phyloP scores from a whole-genome alignment of 2,888 invertebrate species.

The Cremastinae sp. region DNA sequence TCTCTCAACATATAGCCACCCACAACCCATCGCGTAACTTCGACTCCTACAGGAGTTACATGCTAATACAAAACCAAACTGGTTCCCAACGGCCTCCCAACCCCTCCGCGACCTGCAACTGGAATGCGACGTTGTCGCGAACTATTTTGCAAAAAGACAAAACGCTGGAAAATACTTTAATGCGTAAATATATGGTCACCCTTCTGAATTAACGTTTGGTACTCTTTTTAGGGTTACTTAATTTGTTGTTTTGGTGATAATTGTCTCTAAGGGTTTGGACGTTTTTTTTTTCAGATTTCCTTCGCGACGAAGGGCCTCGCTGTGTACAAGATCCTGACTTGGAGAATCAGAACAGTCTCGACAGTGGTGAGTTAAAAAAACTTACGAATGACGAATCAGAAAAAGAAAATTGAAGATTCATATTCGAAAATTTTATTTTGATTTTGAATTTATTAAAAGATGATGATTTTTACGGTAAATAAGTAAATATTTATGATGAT shows the following conservation, averaged over 20 bases:
- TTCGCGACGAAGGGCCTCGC: slow-evolving; percentile 66
- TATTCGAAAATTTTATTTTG: too few relatives aligned
- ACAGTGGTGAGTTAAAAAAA: slow-evolving; percentile 71
- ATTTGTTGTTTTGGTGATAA: not conserved
- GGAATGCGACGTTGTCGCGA: slow-evolving; percentile 38
- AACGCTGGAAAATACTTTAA: not conserved
- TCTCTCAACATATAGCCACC: slow-evolving; percentile 65
- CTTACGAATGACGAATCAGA: too few relatives aligned
- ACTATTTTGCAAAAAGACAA: slow-evolving; percentile 7
- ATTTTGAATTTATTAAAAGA: too few relatives aligned
- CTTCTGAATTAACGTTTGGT: too few relatives aligned
- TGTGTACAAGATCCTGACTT: slow-evolving; percentile 70
- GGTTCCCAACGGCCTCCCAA: slow-evolving; percentile 71
- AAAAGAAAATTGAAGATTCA: too few relatives aligned
- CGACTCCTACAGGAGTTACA: slow-evolving; percentile 78
- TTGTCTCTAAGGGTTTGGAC: not conserved
- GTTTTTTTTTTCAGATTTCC: slow-evolving; percentile 67
- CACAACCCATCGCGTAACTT: slow-evolving; percentile 76
- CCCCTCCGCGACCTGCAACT: slow-evolving; percentile 40
- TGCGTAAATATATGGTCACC: not conserved
- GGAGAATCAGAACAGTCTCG: slow-evolving; percentile 76
- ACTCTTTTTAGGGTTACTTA: too few relatives aligned
- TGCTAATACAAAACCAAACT: slow-evolving; percentile 79
- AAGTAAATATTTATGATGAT: too few relatives aligned
- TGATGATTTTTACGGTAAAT: too few relatives aligned